Evolutionary conservation across 2,888 invertebrate species (phyloP).

Genomic region (Fragum whitleyi): DNA sequence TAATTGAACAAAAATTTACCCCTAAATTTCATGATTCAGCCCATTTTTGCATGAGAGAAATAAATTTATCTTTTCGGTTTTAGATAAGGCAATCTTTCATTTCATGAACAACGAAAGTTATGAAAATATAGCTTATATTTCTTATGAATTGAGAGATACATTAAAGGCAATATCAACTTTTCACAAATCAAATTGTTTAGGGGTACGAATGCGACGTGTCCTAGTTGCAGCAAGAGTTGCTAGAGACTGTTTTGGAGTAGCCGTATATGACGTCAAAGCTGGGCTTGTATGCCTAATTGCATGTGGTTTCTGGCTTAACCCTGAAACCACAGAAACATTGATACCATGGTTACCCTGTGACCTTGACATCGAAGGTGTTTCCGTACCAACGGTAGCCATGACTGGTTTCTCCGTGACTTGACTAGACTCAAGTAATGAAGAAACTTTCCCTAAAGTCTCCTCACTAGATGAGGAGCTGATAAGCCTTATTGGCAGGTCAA

Average conservation of each 20-base stretch:
- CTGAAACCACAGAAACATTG: slow-evolving; percentile 29
- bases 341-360: slow-evolving; percentile 32
- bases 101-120: too few relatives aligned
- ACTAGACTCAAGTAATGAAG: slow-evolving; percentile 77
- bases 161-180: background rate
- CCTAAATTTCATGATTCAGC: too few relatives aligned
- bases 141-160: too few relatives aligned
- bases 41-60: too few relatives aligned
- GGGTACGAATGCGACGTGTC: slow-evolving; percentile 81
- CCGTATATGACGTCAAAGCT: slow-evolving; percentile 69
- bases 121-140: too few relatives aligned
- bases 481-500: background rate
- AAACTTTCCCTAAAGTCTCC: slow-evolving; percentile 78
- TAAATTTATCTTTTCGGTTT: too few relatives aligned
- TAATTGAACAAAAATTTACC: too few relatives aligned
- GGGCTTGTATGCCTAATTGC: slow-evolving; percentile 51
- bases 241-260: slow-evolving; percentile 74
- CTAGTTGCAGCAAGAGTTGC: slow-evolving; percentile 79
- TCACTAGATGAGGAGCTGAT: slow-evolving; percentile 25
- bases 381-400: slow-evolving; percentile 8
- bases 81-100: too few relatives aligned
- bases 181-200: slow-evolving; percentile 79
- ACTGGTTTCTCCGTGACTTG: slow-evolving; percentile 65
- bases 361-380: slow-evolving; percentile 10
- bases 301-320: slow-evolving; percentile 4